Evolutionary conservation across 2,888 invertebrate species (phyloP), one percentile per base, ranked within the genome.

Genomic region (Cryptocheilus praepositus): DNA sequence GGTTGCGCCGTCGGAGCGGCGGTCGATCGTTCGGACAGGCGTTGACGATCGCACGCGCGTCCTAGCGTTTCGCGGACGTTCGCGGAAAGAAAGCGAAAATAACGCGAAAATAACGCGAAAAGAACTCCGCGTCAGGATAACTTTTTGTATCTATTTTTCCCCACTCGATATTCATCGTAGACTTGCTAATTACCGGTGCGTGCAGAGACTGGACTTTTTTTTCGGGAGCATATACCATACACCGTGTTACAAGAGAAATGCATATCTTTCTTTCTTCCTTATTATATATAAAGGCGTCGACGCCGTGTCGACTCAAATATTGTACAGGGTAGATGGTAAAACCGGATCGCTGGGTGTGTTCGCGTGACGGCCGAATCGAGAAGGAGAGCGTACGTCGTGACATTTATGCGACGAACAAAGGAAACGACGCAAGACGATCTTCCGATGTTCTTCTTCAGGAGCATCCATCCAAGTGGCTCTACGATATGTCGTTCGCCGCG

Each of bases 231-330:
- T 74, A 52, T 67, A 76, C 61, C 69, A 61, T 71, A 70, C 63
- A 67, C 59, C 64, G 65, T 79, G 71, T 76, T 75, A 75, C 64
- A 76, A 80, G 71, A 74, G 71, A 77, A 73, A 81, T 77, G 70
- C 70, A 74, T 76, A 72, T 72, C 68, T 64, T 76, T 65, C 43
- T 75, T 71, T 74, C 55, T 65, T 56, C 49, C 49, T 49, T 49
- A 51, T 53, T 70, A 64, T 52, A 63, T 52, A 59, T 59, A 60
- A 70, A 60, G 64, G 59, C 53, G 21, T 66, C 67, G 71, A 65
- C 49, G 18, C 43, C 44, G 36, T n/a, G n/a, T 68, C 69, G 74
- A 65, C 67, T 45, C 18, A 57, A 66, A 52, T 63, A 45, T 52
- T 71, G 71, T 74, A 77, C 72, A 77, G 77, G 74, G 74, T 77